These are phyloP conservation scores for Propithecus deckenii DNA, from an alignment of 2,797 vertebrate genomes.

Conservation along the genomic window DNA sequence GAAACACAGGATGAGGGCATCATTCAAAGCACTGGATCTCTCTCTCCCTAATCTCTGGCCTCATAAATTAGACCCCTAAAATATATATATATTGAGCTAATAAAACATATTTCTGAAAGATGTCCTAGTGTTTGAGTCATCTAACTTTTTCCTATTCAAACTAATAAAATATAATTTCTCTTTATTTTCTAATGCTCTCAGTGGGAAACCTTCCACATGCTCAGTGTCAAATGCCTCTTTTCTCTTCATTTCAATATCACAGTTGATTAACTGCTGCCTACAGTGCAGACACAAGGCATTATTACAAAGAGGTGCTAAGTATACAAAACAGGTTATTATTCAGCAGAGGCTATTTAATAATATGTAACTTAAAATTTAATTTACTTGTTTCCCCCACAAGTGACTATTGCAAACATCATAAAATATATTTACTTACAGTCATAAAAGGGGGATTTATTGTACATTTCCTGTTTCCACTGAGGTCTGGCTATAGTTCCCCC, in stretches of 20 bases:
- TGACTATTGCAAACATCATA: constrained; percentile 73
- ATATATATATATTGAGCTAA: neutral
- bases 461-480: constrained; percentile 76
- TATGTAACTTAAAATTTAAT: constrained; percentile 54
- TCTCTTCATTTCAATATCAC: neutral
- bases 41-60: neutral
- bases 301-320: constrained; percentile 32
- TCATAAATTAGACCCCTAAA: neutral
- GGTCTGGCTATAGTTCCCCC: constrained; percentile 70
- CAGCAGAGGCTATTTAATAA: constrained; percentile 49
- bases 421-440: constrained; percentile 74
- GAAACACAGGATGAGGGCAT: neutral
- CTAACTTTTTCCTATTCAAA: neutral
- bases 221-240: neutral
- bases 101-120: constrained; percentile 10
- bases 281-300: neutral
- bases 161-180: neutral
- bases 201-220: neutral
- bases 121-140: neutral
- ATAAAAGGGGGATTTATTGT: constrained; percentile 83
- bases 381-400: constrained; percentile 53
- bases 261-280: neutral
- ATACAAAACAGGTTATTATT: constrained; percentile 57
- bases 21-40: neutral
- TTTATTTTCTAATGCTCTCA: neutral